Conservation (phyloP, 2,113 vertebrate genomes). For the Apistogramma diplotaenia region DNA sequence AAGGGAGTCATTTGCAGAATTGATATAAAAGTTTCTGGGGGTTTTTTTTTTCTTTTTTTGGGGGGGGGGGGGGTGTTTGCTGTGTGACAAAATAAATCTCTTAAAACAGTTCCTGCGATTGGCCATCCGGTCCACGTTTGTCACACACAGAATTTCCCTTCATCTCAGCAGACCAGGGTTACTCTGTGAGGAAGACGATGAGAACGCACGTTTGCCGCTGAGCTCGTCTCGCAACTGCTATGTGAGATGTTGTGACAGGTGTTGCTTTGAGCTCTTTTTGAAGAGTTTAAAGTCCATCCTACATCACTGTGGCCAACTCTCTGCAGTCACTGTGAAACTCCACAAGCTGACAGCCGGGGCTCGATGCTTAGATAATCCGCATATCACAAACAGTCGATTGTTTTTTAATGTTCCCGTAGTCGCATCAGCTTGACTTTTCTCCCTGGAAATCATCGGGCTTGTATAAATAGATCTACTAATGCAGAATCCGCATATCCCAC, state of each 20-base stretch:
- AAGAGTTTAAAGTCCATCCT: constrained; percentile 4
- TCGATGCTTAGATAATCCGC: background rate
- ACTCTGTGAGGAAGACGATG: constrained; percentile 12
- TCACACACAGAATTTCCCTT: background rate
- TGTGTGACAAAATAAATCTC: background rate
- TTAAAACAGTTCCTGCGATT: constrained; percentile 8
- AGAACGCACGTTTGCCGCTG: constrained; percentile 2
- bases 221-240: background rate
- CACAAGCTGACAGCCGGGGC: background rate
- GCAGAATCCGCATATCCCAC: constrained; percentile 4
- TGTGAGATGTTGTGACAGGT: background rate
- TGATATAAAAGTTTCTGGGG: background rate
- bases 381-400: background rate
- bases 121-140: background rate
- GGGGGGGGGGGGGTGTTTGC: background rate
- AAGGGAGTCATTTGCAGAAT: background rate
- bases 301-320: constrained; percentile 42
- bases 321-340: constrained; percentile 38
- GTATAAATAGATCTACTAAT: background rate
- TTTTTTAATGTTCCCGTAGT: constrained; percentile 12
- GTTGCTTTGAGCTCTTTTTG: constrained; percentile 32
- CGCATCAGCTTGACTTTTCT: background rate
- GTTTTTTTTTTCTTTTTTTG: background rate
- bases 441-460: background rate
- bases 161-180: constrained; percentile 10